Percentiles rank a stretch among this genome's conserved stretches.
phyloP scores from a whole-genome alignment of 2,888 invertebrate species.

The Temnothorax unifasciatus region DNA sequence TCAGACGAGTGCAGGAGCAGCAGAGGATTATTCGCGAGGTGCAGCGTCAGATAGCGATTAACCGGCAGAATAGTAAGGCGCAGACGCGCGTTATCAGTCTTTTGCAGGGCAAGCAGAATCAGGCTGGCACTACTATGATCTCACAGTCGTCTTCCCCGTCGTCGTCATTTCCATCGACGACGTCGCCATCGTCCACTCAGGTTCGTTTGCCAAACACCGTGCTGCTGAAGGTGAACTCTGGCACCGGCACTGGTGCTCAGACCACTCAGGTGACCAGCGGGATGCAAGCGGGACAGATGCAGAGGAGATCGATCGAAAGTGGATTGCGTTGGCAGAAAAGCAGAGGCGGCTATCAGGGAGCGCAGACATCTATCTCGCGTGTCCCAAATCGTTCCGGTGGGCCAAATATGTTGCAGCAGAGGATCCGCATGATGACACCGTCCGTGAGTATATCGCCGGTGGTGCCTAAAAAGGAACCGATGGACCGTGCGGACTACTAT shows the following conservation, averaged over 20 bases:
- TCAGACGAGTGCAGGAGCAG: constrained; percentile 94
- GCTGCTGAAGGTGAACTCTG: constrained; percentile 83
- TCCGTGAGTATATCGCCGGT: constrained; percentile 87
- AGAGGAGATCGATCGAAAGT: constrained; percentile 79
- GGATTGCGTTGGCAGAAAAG: constrained; percentile 84
- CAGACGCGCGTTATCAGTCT: constrained; percentile 91
- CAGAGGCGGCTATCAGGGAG: constrained; percentile 79
- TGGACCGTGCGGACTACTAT: constrained; percentile 82
- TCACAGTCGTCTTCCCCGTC: constrained; percentile 78
- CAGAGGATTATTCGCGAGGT: constrained; percentile 94
- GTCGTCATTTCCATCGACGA: constrained; percentile 74
- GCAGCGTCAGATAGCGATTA: constrained; percentile 92
- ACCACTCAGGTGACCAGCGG: constrained; percentile 67
- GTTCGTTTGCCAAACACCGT: constrained; percentile 84
- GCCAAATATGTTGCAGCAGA: constrained; percentile 81
- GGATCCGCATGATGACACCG: constrained; percentile 87
- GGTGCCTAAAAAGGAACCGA: constrained; percentile 84
- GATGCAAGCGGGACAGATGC: constrained; percentile 75
- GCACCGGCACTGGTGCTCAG: constrained; percentile 69
- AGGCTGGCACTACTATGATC: constrained; percentile 82
- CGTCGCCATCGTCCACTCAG: constrained; percentile 76
- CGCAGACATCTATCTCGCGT: constrained; percentile 83
- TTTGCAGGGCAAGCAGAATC: constrained; percentile 89
- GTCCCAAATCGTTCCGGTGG: constrained; percentile 78
- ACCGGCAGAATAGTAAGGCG: constrained; percentile 90